Conservation (phyloP, 2,797 vertebrate genomes). For the Corythornis leucogaster region DNA sequence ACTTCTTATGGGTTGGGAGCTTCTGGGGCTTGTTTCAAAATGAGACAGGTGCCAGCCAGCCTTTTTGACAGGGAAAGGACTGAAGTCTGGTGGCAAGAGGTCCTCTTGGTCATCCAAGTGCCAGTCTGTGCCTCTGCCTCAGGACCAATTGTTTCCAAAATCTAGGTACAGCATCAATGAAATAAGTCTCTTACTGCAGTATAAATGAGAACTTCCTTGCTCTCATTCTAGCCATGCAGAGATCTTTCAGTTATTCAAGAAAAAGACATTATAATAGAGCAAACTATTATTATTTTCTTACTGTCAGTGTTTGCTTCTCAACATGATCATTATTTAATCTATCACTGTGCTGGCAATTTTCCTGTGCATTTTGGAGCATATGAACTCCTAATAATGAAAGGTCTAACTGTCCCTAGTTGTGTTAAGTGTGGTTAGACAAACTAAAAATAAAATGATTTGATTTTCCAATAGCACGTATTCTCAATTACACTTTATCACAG, state of each 20-base stretch:
- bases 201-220: not conserved
- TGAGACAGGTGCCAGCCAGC: not conserved
- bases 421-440: conserved; percentile 58
- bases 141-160: not conserved
- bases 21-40: not conserved
- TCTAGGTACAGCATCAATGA: not conserved
- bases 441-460: conserved; percentile 58
- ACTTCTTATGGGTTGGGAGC: not conserved
- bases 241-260: not conserved
- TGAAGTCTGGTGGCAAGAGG: not conserved
- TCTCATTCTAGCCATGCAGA: not conserved
- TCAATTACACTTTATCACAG: conserved; percentile 51
- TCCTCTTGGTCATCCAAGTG: not conserved
- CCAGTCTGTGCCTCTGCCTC: not conserved
- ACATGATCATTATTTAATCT: conserved; percentile 60
- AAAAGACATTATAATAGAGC: not conserved
- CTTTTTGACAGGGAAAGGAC: not conserved
- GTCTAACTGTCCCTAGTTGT: conserved; percentile 55
- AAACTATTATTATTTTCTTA: conserved; percentile 39
- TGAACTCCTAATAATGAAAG: conserved; percentile 66
- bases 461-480: conserved; percentile 51
- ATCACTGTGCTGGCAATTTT: conserved; percentile 2
- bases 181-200: not conserved
- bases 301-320: conserved; percentile 45
- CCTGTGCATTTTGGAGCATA: conserved; percentile 50